Conservation (phyloP, 2,797 vertebrate genomes). For the Silurus aristotelis region DNA sequence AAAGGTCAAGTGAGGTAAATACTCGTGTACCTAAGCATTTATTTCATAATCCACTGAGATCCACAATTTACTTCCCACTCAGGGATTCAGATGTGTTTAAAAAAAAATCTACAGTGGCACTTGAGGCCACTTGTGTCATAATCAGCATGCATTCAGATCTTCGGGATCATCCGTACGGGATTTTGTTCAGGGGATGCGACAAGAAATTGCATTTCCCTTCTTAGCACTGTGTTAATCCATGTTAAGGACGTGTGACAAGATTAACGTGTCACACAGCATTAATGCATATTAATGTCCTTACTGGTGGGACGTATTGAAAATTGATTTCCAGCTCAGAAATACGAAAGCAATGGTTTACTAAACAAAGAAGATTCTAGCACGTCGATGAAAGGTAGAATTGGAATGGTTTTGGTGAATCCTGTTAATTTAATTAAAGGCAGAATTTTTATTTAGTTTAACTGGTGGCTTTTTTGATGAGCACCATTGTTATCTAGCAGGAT, state of each 20-base stretch:
- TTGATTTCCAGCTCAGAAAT: conserved; percentile 41
- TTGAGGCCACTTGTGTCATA: conserved; percentile 2
- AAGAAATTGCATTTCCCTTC: conserved; percentile 17
- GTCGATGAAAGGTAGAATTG: conserved; percentile 18
- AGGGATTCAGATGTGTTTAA: neutral
- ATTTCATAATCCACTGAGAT: neutral
- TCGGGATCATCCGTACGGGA: neutral
- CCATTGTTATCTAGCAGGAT: too few species aligned
- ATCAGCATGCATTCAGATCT: conserved; percentile 24
- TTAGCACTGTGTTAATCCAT: conserved; percentile 42
- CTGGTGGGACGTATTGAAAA: conserved; percentile 40
- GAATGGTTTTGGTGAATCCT: conserved; percentile 55
- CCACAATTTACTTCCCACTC: neutral
- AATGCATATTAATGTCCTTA: conserved; percentile 35
- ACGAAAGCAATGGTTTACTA: neutral
- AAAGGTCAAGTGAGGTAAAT: neutral
- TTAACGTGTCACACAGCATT: conserved; percentile 48
- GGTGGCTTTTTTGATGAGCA: neutral
- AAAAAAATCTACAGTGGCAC: conserved; percentile 20
- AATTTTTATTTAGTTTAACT: neutral
- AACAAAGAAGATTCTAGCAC: neutral
- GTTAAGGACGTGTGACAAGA: conserved; percentile 33
- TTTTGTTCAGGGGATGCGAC: conserved; percentile 3
- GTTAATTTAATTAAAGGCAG: conserved; percentile 9
- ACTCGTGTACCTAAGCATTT: conserved; percentile 6